Percentiles rank a stretch among this genome's conserved stretches.
These are phyloP conservation scores for Cydia fagiglandana DNA, from an alignment of 1,140 invertebrate genomes.

Conservation along the genomic window DNA sequence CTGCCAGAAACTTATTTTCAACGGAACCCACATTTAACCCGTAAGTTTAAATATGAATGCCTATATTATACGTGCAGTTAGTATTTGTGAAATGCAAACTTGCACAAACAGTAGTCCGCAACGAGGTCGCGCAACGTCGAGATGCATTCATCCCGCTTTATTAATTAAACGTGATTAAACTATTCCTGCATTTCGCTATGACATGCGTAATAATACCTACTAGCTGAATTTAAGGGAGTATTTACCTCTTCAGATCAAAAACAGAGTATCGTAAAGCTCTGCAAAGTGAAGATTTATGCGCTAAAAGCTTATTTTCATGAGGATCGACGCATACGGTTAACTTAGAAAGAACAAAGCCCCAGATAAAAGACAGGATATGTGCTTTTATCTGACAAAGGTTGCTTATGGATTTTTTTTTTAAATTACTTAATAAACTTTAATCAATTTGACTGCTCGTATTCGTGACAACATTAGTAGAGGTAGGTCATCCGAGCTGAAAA, in stretches of 20 bases:
- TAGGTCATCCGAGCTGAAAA: too few relatives aligned
- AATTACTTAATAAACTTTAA: too few relatives aligned
- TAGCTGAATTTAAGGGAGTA: neutral
- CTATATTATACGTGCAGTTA: neutral
- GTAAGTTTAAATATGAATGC: neutral
- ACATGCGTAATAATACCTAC: neutral
- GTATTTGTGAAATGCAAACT: slow-evolving; percentile 28
- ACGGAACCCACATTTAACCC: slow-evolving; percentile 1
- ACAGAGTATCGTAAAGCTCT: too few relatives aligned
- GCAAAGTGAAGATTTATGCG: too few relatives aligned
- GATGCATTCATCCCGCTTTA: slow-evolving; percentile 38
- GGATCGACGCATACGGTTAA: too few relatives aligned
- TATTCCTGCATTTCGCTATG: slow-evolving; percentile 35
- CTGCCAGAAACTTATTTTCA: neutral
- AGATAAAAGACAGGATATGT: too few relatives aligned
- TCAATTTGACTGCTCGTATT: too few relatives aligned
- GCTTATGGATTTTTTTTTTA: too few relatives aligned
- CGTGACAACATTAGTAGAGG: too few relatives aligned
- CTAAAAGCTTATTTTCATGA: too few relatives aligned
- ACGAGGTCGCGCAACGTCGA: slow-evolving; percentile 35
- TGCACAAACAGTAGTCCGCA: slow-evolving; percentile 28
- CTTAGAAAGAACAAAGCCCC: too few relatives aligned
- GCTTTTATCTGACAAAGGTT: too few relatives aligned
- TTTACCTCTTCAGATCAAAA: neutral
- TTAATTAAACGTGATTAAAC: slow-evolving; percentile 46